phyloP scores from a whole-genome alignment of 1,140 invertebrate genomes.

The Metopolophium dirhodum region DNA sequence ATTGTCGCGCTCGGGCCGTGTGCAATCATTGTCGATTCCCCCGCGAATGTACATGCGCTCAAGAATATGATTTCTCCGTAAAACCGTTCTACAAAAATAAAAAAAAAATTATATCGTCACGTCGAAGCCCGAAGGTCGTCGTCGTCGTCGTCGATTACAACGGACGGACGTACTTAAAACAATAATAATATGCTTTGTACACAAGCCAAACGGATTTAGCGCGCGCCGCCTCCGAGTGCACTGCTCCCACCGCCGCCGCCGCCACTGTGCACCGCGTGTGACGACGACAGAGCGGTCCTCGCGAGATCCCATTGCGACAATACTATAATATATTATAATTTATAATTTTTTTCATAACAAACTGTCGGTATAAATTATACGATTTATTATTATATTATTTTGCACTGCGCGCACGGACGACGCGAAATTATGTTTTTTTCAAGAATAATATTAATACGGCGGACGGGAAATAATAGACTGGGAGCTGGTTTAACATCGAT shows the following conservation, averaged over 20 bases:
- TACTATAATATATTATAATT: not conserved
- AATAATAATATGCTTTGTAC: conserved; percentile 13
- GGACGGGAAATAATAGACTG: not conserved
- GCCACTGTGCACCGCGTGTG: not conserved
- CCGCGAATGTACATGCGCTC: not conserved
- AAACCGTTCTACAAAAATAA: not conserved
- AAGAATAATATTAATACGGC: not conserved
- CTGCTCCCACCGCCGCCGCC: not conserved
- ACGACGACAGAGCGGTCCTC: not conserved
- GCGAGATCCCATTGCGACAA: not conserved
- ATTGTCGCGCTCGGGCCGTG: not conserved
- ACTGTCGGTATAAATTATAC: not conserved
- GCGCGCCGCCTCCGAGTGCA: not conserved
- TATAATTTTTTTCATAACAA: not conserved
- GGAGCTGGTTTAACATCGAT: too few relatives aligned
- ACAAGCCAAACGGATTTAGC: conserved; percentile 7
- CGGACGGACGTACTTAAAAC: not conserved
- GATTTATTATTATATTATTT: not conserved
- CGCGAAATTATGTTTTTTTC: not conserved
- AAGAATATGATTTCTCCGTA: not conserved
- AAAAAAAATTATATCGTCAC: not conserved
- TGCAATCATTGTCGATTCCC: not conserved
- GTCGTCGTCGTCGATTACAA: not conserved
- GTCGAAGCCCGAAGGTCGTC: not conserved
- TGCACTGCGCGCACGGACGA: not conserved